These are phyloP conservation scores for Aldrovandia affinis DNA, from an alignment of 2,797 vertebrate species.

Conservation along the genomic window DNA sequence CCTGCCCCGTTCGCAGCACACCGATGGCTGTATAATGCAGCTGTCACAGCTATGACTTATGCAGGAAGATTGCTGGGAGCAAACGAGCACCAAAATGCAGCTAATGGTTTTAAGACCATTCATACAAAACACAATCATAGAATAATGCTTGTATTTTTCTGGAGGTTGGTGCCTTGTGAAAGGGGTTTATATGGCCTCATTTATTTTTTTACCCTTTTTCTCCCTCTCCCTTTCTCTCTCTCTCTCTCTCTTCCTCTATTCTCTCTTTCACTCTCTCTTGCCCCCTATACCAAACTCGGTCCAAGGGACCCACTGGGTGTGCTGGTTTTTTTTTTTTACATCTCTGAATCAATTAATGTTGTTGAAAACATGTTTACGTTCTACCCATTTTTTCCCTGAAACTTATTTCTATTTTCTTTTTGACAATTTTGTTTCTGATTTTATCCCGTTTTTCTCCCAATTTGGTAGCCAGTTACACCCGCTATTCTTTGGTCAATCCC, in stretches of 20 bases:
- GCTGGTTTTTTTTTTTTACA: too few relatives aligned
- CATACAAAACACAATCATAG: neutral
- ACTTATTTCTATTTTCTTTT: too few relatives aligned
- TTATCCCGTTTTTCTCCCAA: too few relatives aligned
- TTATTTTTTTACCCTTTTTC: too few relatives aligned
- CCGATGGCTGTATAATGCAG: neutral
- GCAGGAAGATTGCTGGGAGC: neutral
- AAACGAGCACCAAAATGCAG: neutral
- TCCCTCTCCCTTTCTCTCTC: slow-evolving; percentile 36
- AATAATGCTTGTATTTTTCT: neutral
- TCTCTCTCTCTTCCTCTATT: slow-evolving; percentile 27
- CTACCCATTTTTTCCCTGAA: too few relatives aligned
- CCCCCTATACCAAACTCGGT: slow-evolving; percentile 7
- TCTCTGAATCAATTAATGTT: too few relatives aligned
- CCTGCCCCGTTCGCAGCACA: neutral
- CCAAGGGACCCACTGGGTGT: too few relatives aligned
- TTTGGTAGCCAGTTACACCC: too few relatives aligned
- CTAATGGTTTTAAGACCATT: neutral
- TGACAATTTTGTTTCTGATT: too few relatives aligned
- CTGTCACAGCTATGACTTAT: neutral
- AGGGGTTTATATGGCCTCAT: neutral
- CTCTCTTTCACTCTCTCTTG: neutral
- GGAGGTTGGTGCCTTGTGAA: neutral
- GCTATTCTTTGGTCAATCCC: too few relatives aligned
- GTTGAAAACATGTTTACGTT: too few relatives aligned